Evolutionary conservation across 2,797 vertebrate species (phyloP).

Genomic region (Cuculus canorus): DNA sequence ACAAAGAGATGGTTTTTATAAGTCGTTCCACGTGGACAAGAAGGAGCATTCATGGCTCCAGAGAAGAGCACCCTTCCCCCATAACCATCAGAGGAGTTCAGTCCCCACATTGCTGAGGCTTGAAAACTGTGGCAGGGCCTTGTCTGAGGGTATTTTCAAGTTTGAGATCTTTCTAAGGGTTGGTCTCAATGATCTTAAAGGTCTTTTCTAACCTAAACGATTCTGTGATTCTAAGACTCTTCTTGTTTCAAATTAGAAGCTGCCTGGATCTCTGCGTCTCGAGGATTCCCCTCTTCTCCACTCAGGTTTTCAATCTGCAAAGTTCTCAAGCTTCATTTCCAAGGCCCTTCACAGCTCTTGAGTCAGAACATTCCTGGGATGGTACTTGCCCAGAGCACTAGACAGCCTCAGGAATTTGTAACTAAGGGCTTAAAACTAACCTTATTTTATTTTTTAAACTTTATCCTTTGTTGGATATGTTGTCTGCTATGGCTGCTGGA

Average conservation of each 20-base stretch:
- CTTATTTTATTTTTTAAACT: background rate
- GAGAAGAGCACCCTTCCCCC: background rate
- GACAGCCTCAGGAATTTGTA: background rate
- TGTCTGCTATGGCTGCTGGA: background rate
- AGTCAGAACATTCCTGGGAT: background rate
- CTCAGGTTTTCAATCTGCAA: background rate
- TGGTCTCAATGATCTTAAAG: too few relatives aligned
- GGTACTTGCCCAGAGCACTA: background rate
- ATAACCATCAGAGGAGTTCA: background rate
- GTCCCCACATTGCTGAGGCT: background rate
- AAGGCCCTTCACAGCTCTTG: background rate
- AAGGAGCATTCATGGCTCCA: conserved; percentile 48
- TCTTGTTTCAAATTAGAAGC: conserved; percentile 1
- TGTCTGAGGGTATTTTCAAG: conserved; percentile 1
- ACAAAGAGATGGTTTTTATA: conserved; percentile 12
- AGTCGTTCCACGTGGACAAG: conserved; percentile 22
- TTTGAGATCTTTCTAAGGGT: background rate
- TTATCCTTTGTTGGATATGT: background rate
- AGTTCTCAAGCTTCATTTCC: background rate
- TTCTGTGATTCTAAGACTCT: background rate
- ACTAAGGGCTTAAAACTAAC: background rate
- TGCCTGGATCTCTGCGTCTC: background rate
- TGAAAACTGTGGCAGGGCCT: background rate
- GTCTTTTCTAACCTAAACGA: too few relatives aligned
- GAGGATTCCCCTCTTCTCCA: background rate